Evolutionary conservation across 2,113 vertebrate species (phyloP).

Genomic region (Talpa occidentalis): DNA sequence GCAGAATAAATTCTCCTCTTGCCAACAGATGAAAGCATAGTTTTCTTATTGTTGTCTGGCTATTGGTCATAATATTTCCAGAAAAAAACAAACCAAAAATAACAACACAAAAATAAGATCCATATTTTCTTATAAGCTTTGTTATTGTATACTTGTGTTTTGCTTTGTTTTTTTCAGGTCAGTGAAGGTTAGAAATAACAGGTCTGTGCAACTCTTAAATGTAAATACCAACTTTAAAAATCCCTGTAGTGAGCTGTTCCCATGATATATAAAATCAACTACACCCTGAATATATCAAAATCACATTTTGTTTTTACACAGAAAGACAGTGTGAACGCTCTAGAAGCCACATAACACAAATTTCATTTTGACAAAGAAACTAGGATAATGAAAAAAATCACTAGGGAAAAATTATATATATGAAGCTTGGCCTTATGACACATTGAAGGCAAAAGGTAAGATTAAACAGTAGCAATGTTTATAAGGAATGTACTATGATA

Average conservation of each 20-base stretch:
- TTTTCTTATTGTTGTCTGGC: neutral
- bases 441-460: neutral
- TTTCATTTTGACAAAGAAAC: slow-evolving; percentile 56
- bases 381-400: slow-evolving; percentile 54
- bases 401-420: too few relatives aligned
- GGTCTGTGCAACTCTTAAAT: slow-evolving; percentile 21
- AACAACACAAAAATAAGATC: neutral
- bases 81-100: neutral
- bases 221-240: slow-evolving; percentile 62
- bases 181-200: slow-evolving; percentile 37
- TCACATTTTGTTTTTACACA: slow-evolving; percentile 18
- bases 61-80: neutral
- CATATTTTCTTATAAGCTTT: neutral
- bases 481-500: neutral
- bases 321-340: neutral
- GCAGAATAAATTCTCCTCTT: neutral
- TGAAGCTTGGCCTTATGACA: neutral
- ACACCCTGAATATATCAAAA: slow-evolving; percentile 61
- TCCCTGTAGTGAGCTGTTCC: neutral
- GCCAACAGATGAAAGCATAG: neutral
- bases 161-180: neutral
- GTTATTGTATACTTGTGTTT: neutral
- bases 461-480: neutral
- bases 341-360: neutral
- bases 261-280: slow-evolving; percentile 33